These are phyloP conservation scores for Orthochromis indermauri DNA, from an alignment of 2,113 vertebrate species.

Conservation along the genomic window DNA sequence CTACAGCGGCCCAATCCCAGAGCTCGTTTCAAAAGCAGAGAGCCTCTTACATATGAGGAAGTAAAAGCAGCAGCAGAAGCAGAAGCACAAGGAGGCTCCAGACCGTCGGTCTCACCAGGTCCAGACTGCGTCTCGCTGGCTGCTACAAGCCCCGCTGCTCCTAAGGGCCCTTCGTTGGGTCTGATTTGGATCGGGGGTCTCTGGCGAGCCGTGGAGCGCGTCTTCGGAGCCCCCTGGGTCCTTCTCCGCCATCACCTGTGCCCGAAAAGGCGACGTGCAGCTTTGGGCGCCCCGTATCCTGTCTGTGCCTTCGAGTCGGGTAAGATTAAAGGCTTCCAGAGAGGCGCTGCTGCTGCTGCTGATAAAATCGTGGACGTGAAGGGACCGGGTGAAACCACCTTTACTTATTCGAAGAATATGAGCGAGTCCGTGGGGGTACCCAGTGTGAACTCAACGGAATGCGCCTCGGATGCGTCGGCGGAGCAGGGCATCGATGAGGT, in stretches of 20 bases:
- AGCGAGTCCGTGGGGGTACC: constrained; percentile 51
- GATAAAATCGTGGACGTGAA: neutral
- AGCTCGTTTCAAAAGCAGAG: constrained; percentile 66
- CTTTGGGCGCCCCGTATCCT: constrained; percentile 39
- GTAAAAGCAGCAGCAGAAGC: constrained; percentile 31
- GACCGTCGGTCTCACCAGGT: constrained; percentile 41
- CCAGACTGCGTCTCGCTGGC: constrained; percentile 64
- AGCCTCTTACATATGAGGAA: constrained; percentile 78
- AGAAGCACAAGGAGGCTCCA: constrained; percentile 51
- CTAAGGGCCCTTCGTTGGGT: constrained; percentile 60
- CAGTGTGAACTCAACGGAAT: neutral
- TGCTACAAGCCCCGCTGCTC: constrained; percentile 52
- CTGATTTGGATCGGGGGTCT: constrained; percentile 65
- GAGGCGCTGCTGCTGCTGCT: constrained; percentile 11
- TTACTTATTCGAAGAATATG: constrained; percentile 42
- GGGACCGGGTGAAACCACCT: constrained; percentile 12
- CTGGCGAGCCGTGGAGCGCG: constrained; percentile 72
- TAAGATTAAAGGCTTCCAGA: constrained; percentile 13
- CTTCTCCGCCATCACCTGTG: constrained; percentile 49
- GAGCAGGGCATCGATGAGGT: constrained; percentile 47
- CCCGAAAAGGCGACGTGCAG: constrained; percentile 37
- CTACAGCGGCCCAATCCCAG: constrained; percentile 71
- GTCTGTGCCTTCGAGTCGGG: constrained; percentile 21
- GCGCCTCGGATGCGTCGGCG: constrained; percentile 19
- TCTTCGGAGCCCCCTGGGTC: constrained; percentile 60